These are phyloP conservation scores for Falco columbarius DNA, from an alignment of 2,797 vertebrate species.

Conservation along the genomic window DNA sequence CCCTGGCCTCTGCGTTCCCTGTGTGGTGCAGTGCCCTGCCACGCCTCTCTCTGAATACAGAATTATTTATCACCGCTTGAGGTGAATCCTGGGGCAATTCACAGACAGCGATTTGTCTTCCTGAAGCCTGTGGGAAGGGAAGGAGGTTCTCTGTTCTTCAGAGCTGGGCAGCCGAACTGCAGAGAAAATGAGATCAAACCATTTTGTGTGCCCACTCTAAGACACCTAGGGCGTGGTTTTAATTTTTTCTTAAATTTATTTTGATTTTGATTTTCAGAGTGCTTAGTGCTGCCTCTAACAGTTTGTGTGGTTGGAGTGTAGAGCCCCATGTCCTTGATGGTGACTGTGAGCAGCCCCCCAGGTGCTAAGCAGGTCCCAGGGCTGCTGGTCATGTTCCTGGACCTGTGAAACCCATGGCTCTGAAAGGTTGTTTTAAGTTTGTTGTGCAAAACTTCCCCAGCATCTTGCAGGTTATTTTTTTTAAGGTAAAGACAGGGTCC, in stretches of 20 bases:
- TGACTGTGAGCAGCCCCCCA: not conserved
- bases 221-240: not conserved
- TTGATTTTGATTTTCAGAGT: not conserved
- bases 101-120: not conserved
- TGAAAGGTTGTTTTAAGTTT: not conserved
- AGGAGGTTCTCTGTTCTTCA: not conserved
- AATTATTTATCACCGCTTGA: not conserved
- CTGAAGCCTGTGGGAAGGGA: rapidly evolving
- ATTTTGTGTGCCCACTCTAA: not conserved
- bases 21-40: not conserved
- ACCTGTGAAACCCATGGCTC: rapidly evolving
- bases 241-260: not conserved
- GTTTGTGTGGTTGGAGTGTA: rapidly evolving
- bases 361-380: not conserved
- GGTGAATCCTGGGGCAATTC: not conserved
- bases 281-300: not conserved
- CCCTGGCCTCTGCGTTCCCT: rapidly evolving
- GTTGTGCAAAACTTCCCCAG: not conserved
- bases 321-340: rapidly evolving
- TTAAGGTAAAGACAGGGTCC: not conserved
- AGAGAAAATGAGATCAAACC: not conserved
- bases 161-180: not conserved
- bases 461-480: not conserved
- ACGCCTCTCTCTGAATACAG: not conserved
- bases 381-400: not conserved